Percentiles rank a stretch among this genome's conserved stretches.
Evolutionary conservation across 2,797 vertebrate genomes (phyloP).

Genomic region (Sebastolobus alascanus): DNA sequence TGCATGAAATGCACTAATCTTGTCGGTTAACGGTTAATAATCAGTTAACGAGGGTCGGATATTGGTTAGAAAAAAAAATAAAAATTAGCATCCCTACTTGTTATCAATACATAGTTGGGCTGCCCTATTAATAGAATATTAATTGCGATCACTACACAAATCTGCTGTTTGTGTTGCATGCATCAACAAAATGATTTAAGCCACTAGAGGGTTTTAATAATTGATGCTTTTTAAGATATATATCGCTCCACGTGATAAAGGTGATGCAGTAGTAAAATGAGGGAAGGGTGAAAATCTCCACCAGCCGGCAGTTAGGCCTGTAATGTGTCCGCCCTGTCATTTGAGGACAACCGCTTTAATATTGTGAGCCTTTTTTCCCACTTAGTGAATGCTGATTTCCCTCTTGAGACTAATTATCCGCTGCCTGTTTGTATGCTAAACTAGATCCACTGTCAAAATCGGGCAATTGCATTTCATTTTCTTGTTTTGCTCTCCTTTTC

Average conservation of each 20-base stretch:
- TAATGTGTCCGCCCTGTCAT: slow-evolving; percentile 30
- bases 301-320: background rate
- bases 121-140: no score
- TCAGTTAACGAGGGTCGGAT: no score
- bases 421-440: slow-evolving; percentile 70
- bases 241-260: background rate
- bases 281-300: background rate
- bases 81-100: no score
- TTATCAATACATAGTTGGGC: no score
- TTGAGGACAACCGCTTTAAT: slow-evolving; percentile 38
- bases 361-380: slow-evolving; percentile 32
- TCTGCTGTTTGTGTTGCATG: no score
- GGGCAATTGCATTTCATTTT: slow-evolving; percentile 39
- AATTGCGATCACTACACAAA: no score
- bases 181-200: no score
- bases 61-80: no score
- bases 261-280: background rate
- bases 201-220: background rate
- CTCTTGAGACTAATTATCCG: slow-evolving; percentile 77
- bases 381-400: slow-evolving; percentile 53
- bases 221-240: background rate
- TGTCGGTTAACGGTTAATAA: no score
- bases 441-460: slow-evolving; percentile 55
- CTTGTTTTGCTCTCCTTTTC: slow-evolving; percentile 44
- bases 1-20: no score